These are phyloP conservation scores for Drosophila persimilis DNA, from an alignment of 1,140 invertebrate genomes.

Conservation along the genomic window DNA sequence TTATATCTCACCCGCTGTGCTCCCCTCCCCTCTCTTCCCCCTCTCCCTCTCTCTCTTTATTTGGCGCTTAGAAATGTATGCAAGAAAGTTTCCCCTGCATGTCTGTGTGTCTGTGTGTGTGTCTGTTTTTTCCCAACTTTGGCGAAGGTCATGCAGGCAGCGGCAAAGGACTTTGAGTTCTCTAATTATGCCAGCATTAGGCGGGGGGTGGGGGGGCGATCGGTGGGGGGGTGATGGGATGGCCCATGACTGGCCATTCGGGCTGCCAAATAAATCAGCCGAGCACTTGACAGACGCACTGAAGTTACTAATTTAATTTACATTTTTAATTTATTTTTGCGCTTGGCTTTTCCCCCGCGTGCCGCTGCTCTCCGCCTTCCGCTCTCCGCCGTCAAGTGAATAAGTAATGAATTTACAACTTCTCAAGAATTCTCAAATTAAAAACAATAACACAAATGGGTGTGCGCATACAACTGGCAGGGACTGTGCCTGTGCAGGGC, in stretches of 20 bases:
- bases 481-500: slow-evolving; percentile 44
- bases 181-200: slow-evolving; percentile 29
- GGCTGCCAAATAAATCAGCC: slow-evolving; percentile 77
- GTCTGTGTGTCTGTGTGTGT: slow-evolving; percentile 5
- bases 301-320: slow-evolving; percentile 82
- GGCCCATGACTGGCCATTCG: slow-evolving; percentile 33
- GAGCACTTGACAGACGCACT: slow-evolving; percentile 79
- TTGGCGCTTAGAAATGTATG: slow-evolving; percentile 76
- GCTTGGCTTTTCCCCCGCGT: slow-evolving; percentile 24
- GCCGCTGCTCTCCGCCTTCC: slow-evolving; percentile 10
- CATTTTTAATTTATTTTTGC: slow-evolving; percentile 80
- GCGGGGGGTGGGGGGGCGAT: background rate
- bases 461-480: slow-evolving; percentile 33
- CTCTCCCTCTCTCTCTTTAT: background rate
- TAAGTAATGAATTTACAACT: slow-evolving; percentile 82
- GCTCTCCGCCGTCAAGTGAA: slow-evolving; percentile 67
- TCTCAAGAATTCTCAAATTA: slow-evolving; percentile 80
- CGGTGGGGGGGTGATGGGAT: background rate
- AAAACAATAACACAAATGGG: slow-evolving; percentile 79
- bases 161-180: slow-evolving; percentile 40
- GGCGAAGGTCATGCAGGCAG: slow-evolving; percentile 56
- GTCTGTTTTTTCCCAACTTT: slow-evolving; percentile 21
- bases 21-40: background rate
- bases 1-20: slow-evolving; percentile 56
- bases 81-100: slow-evolving; percentile 63